phyloP scores from a whole-genome alignment of 2,797 vertebrate species.

The Chaenodraco wilsoni region DNA sequence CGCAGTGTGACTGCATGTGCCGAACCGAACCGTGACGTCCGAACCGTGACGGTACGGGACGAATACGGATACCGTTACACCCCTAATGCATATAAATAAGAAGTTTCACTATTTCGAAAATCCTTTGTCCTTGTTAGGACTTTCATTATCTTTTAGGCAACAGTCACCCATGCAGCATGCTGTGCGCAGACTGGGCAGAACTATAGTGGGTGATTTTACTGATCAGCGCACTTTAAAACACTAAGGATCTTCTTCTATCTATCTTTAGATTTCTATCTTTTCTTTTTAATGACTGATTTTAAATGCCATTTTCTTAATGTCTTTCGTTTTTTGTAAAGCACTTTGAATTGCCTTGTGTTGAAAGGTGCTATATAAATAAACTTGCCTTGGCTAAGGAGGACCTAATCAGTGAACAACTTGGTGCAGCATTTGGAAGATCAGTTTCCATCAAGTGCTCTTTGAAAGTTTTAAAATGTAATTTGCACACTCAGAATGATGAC shows the following conservation, averaged over 20 bases:
- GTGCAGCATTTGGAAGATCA: conserved; percentile 12
- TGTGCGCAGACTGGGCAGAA: conserved; percentile 2
- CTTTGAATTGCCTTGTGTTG: too few relatives aligned
- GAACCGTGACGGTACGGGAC: too few relatives aligned
- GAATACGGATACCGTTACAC: too few relatives aligned
- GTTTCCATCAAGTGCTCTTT: conserved; percentile 30
- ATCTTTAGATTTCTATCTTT: too few relatives aligned
- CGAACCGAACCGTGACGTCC: too few relatives aligned
- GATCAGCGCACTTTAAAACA: conserved; percentile 39
- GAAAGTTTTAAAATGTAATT: conserved; percentile 2
- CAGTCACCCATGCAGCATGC: conserved; percentile 14
- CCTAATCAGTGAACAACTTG: conserved; percentile 46
- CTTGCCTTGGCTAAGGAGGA: conserved; percentile 2
- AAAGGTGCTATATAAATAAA: too few relatives aligned
- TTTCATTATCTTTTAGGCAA: conserved; percentile 6
- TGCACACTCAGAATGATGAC: conserved; percentile 4
- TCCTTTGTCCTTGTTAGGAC: conserved; percentile 14
- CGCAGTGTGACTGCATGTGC: too few relatives aligned
- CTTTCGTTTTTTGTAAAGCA: too few relatives aligned
- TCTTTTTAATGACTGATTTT: too few relatives aligned
- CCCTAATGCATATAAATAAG: conserved; percentile 23
- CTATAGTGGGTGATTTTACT: conserved; percentile 32
- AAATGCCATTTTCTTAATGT: too few relatives aligned
- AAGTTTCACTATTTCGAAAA: conserved; percentile 4
- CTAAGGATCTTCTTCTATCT: not conserved